Conservation (phyloP, 2,113 vertebrate genomes). For the Psophia crepitans region DNA sequence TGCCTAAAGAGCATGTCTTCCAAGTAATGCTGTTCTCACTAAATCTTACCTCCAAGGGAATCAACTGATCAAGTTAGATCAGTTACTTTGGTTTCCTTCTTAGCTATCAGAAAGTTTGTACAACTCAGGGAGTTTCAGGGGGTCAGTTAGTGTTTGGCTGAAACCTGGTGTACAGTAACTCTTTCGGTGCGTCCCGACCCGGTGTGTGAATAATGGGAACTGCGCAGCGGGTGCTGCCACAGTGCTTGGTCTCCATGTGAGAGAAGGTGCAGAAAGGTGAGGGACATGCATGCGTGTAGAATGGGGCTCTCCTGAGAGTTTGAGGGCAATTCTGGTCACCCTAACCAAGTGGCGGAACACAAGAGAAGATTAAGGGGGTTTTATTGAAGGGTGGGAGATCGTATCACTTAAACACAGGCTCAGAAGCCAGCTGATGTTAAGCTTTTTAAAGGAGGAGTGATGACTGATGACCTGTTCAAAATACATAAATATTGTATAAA, state of each 20-base stretch:
- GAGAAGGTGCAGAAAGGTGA: not conserved
- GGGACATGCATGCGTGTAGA: accelerated
- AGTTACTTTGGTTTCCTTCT: too few species aligned
- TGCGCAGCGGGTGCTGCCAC: not conserved
- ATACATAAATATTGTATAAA: not conserved
- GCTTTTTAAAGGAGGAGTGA: not conserved
- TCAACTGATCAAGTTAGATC: too few species aligned
- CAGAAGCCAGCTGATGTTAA: not conserved
- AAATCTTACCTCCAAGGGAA: not conserved
- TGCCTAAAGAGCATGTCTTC: not conserved
- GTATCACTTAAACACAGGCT: not conserved
- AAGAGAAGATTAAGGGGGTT: too few species aligned
- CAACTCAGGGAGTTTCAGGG: not conserved
- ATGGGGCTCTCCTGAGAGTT: not conserved
- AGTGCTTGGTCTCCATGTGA: not conserved
- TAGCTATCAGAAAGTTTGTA: too few species aligned
- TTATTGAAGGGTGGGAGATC: not conserved
- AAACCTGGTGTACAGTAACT: not conserved
- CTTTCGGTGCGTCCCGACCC: not conserved
- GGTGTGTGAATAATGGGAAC: not conserved
- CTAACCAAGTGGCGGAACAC: not conserved
- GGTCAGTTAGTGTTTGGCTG: not conserved
- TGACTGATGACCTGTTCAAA: not conserved
- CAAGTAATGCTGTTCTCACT: not conserved
- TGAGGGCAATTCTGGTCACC: not conserved